A percentile compares a stretch with the other conserved stretches of the same genome.
phyloP scores from a whole-genome alignment of 1,140 invertebrate genomes.

The Lineus longissimus region DNA sequence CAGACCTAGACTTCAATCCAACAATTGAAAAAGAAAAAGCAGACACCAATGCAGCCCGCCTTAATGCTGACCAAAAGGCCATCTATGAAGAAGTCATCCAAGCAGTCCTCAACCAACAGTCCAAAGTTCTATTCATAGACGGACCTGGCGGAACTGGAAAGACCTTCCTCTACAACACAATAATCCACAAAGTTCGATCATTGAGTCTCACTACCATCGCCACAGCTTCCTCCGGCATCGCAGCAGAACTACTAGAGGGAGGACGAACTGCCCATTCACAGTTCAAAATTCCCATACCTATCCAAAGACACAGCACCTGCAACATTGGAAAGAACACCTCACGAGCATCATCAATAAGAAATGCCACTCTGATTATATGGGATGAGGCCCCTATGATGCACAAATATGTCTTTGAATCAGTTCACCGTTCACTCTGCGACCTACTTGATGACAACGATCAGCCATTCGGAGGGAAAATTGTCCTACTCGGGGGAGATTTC shows the following conservation, averaged over 20 bases:
- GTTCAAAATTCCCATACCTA: neutral
- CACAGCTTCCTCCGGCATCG: neutral
- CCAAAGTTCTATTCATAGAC: neutral
- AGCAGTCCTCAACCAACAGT: neutral
- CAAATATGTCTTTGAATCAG: conserved; percentile 21
- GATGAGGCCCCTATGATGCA: conserved; percentile 11
- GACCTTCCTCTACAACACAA: neutral
- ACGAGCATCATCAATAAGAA: neutral
- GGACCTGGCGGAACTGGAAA: neutral
- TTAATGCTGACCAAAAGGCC: neutral
- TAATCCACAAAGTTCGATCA: neutral
- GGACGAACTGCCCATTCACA: neutral
- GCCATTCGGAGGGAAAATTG: conserved; percentile 7
- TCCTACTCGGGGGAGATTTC: conserved; percentile 20
- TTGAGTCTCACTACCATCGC: neutral
- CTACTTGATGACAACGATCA: neutral
- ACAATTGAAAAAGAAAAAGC: neutral
- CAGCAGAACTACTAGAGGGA: neutral
- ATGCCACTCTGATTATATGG: conserved; percentile 6
- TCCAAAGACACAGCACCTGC: neutral
- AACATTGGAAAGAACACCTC: neutral
- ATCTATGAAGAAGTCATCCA: neutral
- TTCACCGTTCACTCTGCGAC: conserved; percentile 4
- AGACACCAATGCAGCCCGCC: neutral
- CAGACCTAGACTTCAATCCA: neutral